A percentile compares a stretch with the other conserved stretches of the same genome.
Conservation (phyloP, 2,888 invertebrate genomes). For the Taphrorychus bicolor region DNA sequence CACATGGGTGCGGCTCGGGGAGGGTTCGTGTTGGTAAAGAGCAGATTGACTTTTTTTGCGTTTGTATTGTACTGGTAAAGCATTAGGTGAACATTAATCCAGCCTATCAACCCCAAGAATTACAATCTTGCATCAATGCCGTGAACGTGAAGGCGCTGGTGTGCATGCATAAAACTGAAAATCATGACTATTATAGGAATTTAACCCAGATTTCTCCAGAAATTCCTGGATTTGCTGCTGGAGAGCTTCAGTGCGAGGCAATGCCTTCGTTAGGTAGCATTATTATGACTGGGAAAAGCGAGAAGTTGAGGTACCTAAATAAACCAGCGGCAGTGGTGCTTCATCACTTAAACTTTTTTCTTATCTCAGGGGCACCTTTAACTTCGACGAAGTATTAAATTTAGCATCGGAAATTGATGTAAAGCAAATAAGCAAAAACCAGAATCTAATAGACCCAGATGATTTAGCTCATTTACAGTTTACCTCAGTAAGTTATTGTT, state of each 20-base stretch:
- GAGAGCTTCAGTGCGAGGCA: conserved; percentile 59
- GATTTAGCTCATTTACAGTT: conserved; percentile 80
- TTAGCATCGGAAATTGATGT: conserved; percentile 52
- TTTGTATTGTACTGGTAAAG: too few relatives aligned
- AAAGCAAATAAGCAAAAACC: conserved; percentile 54
- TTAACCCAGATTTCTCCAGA: conserved; percentile 68
- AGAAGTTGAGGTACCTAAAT: conserved; percentile 49
- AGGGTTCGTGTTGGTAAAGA: conserved; percentile 74
- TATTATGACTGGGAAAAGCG: conserved; percentile 65
- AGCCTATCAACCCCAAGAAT: conserved; percentile 71
- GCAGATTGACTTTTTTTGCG: not conserved
- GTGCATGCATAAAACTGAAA: conserved; percentile 68
- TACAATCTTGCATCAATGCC: conserved; percentile 76
- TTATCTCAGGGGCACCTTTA: conserved; percentile 58
- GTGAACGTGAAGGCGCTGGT: conserved; percentile 73
- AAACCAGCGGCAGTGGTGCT: too few relatives aligned
- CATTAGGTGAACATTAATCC: conserved; percentile 80
- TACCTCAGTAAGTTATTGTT: too few relatives aligned
- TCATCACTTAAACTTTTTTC: not conserved
- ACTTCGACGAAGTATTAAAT: conserved; percentile 57
- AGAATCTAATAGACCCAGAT: conserved; percentile 68
- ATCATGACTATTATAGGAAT: conserved; percentile 72
- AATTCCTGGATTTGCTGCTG: conserved; percentile 60
- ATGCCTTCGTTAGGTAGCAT: conserved; percentile 64
- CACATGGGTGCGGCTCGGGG: conserved; percentile 75